Conservation (phyloP, 92 coral and sea anemone species). For the Epizoanthus scotinus region DNA sequence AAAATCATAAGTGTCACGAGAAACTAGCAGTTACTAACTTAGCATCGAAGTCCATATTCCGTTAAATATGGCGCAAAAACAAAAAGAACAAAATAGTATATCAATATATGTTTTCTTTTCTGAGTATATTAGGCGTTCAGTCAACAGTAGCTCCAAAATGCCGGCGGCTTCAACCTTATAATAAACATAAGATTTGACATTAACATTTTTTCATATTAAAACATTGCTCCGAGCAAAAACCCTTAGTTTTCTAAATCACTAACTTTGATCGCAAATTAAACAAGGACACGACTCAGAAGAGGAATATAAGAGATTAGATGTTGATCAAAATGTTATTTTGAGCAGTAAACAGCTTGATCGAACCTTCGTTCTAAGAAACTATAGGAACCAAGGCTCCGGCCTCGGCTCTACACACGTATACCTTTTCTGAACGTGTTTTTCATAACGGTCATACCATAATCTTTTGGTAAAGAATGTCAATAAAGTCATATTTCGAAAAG, state of each 20-base stretch:
- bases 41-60: constrained; percentile 19
- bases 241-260: background rate
- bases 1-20: background rate
- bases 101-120: constrained; percentile 10
- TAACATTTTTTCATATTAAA: constrained; percentile 39
- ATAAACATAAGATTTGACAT: constrained; percentile 18
- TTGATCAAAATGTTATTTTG: background rate
- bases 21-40: too few species aligned
- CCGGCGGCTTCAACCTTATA: background rate
- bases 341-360: constrained; percentile 4
- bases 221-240: constrained; percentile 19
- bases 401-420: background rate
- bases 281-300: background rate
- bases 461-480: constrained; percentile 30
- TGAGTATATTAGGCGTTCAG: background rate
- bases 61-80: constrained; percentile 4
- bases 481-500: constrained; percentile 2
- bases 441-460: background rate
- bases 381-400: background rate
- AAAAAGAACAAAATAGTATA: constrained; percentile 2
- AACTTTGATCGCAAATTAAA: background rate
- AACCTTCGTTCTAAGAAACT: background rate
- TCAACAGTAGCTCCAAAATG: constrained; percentile 4
- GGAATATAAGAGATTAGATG: background rate
- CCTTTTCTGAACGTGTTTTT: constrained; percentile 17